Evolutionary conservation across 53 echinoderm and acorn worm genomes (phyloP), one percentile per base, ranked within the genome.

Genomic region (Glandiceps talaboti): DNA sequence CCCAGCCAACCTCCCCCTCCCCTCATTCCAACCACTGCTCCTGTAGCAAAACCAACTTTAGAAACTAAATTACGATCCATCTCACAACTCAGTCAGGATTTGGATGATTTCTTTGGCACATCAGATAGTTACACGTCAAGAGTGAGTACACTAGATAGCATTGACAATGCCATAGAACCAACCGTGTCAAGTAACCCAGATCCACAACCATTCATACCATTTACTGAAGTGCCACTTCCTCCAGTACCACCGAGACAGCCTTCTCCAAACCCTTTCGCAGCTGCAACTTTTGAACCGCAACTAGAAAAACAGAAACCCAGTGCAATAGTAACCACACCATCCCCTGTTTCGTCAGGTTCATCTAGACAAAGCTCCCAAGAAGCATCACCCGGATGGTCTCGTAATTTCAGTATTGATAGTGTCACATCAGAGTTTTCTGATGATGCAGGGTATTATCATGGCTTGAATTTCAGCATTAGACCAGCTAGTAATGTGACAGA

Each of bases 381-480:
- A 45, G 64, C 20, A 6, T 12, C 64, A 12, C 64, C 64, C 6
- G 64, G 64, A 6, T 45, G 64, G 64, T 45, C 64, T 20, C 6
- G 20, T 6, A 45, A 45, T 20, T 45, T 12, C 64, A 45, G 64
- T 20, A 45, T 45, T 31, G 97, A 96, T 79, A 96, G 97, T 45
- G 79, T 96, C 30, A 81, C 88, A 0, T 96, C 97, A 0, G 97
- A 96, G 64, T 88, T 93, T 76, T 93, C 97, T 0, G 92, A 93
- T 31, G 97, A 96, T 82, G 31, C 79, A 31, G 86, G 86, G 32
- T 89, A 90, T 74, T 83, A 90, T 75, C 87, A 93, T 33, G 88
- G 90, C 20, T 90, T 93, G 79, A 93, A 84, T 79, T 90, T 93
- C 84, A 92, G 85, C 45, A 96, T 96, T 83, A 88, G 87, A 76